phyloP scores from a whole-genome alignment of 2,113 vertebrate species.

The Ptychochromis oligacanthus region DNA sequence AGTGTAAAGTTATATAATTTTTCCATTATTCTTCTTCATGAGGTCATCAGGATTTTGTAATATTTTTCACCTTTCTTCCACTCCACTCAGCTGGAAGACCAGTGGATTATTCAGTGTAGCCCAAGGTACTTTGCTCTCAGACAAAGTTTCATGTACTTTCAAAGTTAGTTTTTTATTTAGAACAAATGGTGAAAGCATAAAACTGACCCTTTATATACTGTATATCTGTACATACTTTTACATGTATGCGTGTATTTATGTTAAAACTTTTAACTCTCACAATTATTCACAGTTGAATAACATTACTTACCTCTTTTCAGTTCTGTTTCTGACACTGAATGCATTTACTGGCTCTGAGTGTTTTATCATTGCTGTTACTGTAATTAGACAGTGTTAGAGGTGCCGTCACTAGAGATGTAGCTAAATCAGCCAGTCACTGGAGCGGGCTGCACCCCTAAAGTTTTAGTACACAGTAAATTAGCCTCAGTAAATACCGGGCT shows the following conservation, averaged over 20 bases:
- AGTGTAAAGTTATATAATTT: background rate
- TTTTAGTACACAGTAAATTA: conserved; percentile 41
- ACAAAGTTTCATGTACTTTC: background rate
- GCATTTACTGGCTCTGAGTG: background rate
- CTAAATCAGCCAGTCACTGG: conserved; percentile 1
- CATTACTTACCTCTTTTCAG: background rate
- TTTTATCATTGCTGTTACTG: conserved; percentile 2
- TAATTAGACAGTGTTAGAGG: conserved; percentile 24
- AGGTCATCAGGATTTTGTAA: background rate
- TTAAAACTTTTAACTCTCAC: no score
- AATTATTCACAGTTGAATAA: background rate
- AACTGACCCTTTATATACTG: background rate
- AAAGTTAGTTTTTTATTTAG: background rate
- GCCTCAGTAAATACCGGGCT: conserved; percentile 27
- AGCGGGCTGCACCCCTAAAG: conserved; percentile 8
- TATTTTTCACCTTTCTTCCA: background rate
- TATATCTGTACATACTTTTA: background rate
- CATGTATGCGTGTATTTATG: background rate
- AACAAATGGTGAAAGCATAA: background rate
- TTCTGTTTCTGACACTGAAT: background rate
- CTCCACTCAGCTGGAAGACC: background rate
- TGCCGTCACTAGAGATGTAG: background rate
- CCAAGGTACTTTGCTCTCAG: no score
- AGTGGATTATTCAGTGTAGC: background rate
- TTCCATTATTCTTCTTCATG: background rate